Evolutionary conservation across 2,797 vertebrate genomes (phyloP), one percentile per base, ranked within the genome.

Genomic region (Peromyscus eremicus): DNA sequence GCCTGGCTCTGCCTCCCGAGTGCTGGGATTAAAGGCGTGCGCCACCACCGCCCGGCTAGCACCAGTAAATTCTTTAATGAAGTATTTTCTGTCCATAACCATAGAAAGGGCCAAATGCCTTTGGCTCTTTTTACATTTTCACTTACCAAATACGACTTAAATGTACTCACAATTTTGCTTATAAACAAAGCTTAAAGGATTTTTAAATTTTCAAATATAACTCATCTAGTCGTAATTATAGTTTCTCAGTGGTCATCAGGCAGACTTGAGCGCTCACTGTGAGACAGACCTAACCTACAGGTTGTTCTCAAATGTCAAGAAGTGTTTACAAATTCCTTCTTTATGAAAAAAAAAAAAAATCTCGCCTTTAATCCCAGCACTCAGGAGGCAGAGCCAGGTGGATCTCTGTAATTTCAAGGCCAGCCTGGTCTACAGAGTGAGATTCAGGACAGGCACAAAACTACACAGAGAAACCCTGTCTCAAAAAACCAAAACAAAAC

Each of bases 121-220:
- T 83, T 85, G 71, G 10, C 23, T 46, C 14, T 52, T 91, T 90
- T 83, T 49, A 62, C 49, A 76, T 92, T 92, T 88, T n/a, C 76
- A 92, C 46, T 57, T 57, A 34, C 94, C 64, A 91, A 49, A 34
- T 80, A 6, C 89, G 21, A 82, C 95, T 93, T 88, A 94, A 49
- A 82, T 46, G 25, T 0, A 88, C 82, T 32, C 29, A 77, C 9
- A 19, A 19, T 71, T 92, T 86, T 83, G 43, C 29, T 92, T 94
- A 64, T 77, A 86, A 89, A 66, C 88, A 85, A 95, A 92, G 10
- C 68, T 85, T 82, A 90, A 88, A 89, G 43, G 12, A 85, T 40
- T 96, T 92, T n/a, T 13, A 49, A 52, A 87, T 92, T 94, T 87
- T 88, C 76, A 88, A 43, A 97, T 68, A 23, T 60, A 85, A 79